A percentile compares a stretch with the other conserved stretches of the same genome.
Conservation (phyloP, 2,888 invertebrate species). For the Latrodectus elegans region DNA sequence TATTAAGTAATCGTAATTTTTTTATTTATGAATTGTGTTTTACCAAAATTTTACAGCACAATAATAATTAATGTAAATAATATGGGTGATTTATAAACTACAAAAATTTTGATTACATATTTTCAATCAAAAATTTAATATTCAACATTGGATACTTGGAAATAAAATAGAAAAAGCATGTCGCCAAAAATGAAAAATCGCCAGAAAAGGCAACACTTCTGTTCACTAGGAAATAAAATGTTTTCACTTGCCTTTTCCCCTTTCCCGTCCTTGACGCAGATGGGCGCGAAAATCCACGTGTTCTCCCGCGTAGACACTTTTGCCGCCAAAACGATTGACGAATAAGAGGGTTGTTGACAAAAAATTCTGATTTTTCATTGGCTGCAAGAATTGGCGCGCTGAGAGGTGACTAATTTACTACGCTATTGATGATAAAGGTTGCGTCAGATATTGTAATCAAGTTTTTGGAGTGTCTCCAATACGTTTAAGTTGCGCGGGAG, state of each 20-base stretch:
- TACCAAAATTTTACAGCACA: too few species aligned
- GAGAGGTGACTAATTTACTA: not conserved
- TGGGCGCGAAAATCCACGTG: slow-evolving; percentile 1
- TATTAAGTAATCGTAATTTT: too few species aligned
- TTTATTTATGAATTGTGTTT: too few species aligned
- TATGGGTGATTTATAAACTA: too few species aligned
- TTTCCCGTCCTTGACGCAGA: slow-evolving; percentile 3
- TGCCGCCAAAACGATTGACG: not conserved
- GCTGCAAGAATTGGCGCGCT: not conserved
- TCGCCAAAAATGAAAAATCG: not conserved
- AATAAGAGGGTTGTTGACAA: not conserved
- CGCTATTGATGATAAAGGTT: not conserved
- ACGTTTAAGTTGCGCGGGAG: too few species aligned
- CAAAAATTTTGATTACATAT: too few species aligned
- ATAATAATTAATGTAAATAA: too few species aligned
- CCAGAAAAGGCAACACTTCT: not conserved
- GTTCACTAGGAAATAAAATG: slow-evolving; percentile 2
- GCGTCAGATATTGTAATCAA: not conserved
- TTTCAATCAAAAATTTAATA: too few species aligned
- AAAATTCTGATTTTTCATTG: not conserved
- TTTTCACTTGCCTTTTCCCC: not conserved
- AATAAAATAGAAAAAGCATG: not conserved
- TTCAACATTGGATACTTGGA: too few species aligned
- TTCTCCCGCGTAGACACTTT: not conserved
- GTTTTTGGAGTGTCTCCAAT: too few species aligned